Conservation (phyloP, 2,888 invertebrate species). For the Zootermopsis nevadensis region DNA sequence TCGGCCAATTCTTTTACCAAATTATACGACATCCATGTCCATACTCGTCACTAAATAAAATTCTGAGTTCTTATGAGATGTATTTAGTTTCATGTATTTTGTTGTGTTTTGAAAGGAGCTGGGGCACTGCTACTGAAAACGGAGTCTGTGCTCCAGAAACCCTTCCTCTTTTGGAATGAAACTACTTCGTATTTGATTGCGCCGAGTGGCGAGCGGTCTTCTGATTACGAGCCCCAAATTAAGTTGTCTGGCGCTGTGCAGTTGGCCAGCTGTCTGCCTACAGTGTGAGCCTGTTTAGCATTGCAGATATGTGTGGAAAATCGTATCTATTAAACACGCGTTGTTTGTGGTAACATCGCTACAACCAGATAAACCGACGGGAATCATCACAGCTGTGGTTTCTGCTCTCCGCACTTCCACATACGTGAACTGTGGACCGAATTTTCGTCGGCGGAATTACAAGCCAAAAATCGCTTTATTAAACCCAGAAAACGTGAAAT, state of each 20-base stretch:
- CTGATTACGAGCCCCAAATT: conserved; percentile 41
- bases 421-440: neutral
- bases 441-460: neutral
- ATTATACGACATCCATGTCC: too few species aligned
- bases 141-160: neutral
- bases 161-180: conserved; percentile 10
- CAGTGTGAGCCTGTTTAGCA: conserved; percentile 17
- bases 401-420: neutral
- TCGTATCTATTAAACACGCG: conserved; percentile 39
- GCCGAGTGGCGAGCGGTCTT: conserved; percentile 15
- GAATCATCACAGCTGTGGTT: conserved; percentile 17
- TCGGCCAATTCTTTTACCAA: too few species aligned
- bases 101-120: neutral
- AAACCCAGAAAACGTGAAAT: conserved; percentile 8
- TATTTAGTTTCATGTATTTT: conserved; percentile 9
- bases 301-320: conserved; percentile 39
- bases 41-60: too few species aligned
- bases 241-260: conserved; percentile 37
- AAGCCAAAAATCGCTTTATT: conserved; percentile 7
- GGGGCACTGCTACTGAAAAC: conserved; percentile 10
- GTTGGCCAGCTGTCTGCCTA: conserved; percentile 27
- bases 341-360: conserved; percentile 38
- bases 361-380: neutral
- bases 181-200: conserved; percentile 20
- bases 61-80: too few species aligned